Evolutionary conservation across 2,113 vertebrate genomes (phyloP), one percentile per base, ranked within the genome.

Genomic region (Chunga burmeisteri): DNA sequence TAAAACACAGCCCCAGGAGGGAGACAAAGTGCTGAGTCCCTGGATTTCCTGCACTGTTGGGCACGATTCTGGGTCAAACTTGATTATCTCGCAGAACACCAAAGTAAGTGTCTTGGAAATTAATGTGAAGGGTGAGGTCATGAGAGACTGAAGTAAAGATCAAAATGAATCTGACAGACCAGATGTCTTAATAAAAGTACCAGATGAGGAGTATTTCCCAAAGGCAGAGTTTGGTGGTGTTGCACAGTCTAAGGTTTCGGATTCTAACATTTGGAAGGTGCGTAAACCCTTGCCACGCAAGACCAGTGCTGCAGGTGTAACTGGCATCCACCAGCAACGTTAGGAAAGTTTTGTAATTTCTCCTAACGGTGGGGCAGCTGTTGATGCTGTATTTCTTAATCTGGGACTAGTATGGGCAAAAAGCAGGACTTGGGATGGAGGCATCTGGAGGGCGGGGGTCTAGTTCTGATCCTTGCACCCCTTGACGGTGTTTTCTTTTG

Each of bases 251-350:
- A 66, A 84, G 36, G 26, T 53, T 81, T 74, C 27, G 9, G 27
- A 5, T 50, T 56, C 26, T 6, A 3, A 21, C 0, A 0, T 47
- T 38, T 70, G 59, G 13, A 8, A 49, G 32, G n/a, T 2, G 16
- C 21, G 1, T 10, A 7, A 38, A 63, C 4, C 4, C 1, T 66
- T 71, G 30, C 15, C 11, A 5, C 1, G 2, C 1, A 1, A 32
- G 34, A 23, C 19, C 2, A 5, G 40, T 8, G 29, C 65, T 65
- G 36, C 17, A 49, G 58, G 22, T 1, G 0, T 38, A 81, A 20
- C 38, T 61, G 68, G 65, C 30, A 18, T 66, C 61, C 25, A 4
- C 27, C 36, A 44, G 63, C 85, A 55, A 40, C 6, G 0, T 46
- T 25, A 9, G 30, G 20, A n/a, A 49, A 79, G 70, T 7, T 1